These are phyloP conservation scores for Macrosoma leucophasiata DNA, from an alignment of 2,888 invertebrate genomes.

Conservation along the genomic window DNA sequence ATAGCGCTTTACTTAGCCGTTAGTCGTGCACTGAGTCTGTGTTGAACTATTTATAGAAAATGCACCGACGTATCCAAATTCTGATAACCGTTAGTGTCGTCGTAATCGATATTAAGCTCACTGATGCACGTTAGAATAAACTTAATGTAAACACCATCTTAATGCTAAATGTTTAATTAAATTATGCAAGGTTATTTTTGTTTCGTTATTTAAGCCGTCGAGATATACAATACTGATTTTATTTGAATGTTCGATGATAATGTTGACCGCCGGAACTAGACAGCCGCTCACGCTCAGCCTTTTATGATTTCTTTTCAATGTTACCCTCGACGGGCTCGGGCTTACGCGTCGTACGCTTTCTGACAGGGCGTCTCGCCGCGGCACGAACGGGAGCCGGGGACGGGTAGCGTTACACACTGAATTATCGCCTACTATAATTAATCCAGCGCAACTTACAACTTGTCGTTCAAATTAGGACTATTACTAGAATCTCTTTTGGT, in stretches of 20 bases:
- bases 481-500: too few species aligned
- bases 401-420: too few species aligned
- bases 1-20: constrained; percentile 52
- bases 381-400: too few species aligned
- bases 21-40: constrained; percentile 25
- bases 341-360: constrained; percentile 20
- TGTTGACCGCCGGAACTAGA: constrained; percentile 48
- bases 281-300: constrained; percentile 6
- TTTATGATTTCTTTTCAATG: constrained; percentile 8
- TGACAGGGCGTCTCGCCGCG: constrained; percentile 33
- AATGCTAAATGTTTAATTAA: constrained; percentile 9
- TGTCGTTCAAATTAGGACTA: too few species aligned
- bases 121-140: constrained; percentile 42
- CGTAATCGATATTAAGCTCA: constrained; percentile 13
- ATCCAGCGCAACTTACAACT: too few species aligned
- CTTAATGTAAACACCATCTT: constrained; percentile 3
- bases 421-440: too few species aligned
- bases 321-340: constrained; percentile 8
- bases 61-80: constrained; percentile 22
- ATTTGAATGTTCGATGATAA: constrained; percentile 74
- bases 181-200: constrained; percentile 7
- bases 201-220: neutral
- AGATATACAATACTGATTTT: constrained; percentile 18
- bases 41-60: constrained; percentile 24
- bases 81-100: constrained; percentile 11